Evolutionary conservation across 1,140 invertebrate species (phyloP).

Genomic region (Cydia amplana): DNA sequence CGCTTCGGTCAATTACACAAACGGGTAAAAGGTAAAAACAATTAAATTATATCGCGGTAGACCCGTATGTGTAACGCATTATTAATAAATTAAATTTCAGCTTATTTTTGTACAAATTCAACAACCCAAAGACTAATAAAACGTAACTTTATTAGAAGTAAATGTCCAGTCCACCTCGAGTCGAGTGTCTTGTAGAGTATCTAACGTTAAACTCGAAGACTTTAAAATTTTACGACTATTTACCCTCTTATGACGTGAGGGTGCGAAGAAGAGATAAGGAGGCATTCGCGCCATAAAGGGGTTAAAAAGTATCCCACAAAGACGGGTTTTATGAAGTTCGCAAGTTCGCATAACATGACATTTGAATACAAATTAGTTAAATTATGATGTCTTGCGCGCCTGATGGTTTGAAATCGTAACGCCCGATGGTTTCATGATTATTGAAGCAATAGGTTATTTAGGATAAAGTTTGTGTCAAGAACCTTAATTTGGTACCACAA

Average conservation of each 20-base stretch:
- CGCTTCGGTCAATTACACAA: too few species aligned
- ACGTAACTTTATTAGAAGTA: neutral
- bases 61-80: too few species aligned
- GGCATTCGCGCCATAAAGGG: slow-evolving; percentile 24
- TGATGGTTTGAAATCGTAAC: too few species aligned
- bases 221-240: slow-evolving; percentile 31
- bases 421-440: neutral
- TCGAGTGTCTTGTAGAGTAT: neutral
- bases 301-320: slow-evolving; percentile 29
- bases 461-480: too few species aligned
- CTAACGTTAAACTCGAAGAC: neutral
- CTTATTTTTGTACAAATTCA: too few species aligned
- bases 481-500: too few species aligned
- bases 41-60: too few species aligned
- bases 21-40: too few species aligned
- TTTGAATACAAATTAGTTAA: slow-evolving; percentile 29
- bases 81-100: too few species aligned
- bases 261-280: slow-evolving; percentile 30
- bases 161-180: neutral
- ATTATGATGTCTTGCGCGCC: neutral
- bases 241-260: slow-evolving; percentile 26
- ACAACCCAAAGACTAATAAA: neutral
- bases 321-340: slow-evolving; percentile 12
- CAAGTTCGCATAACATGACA: slow-evolving; percentile 21
- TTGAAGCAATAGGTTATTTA: neutral